Evolutionary conservation across 2,888 invertebrate species (phyloP).

Genomic region (Ferrisia virgata): DNA sequence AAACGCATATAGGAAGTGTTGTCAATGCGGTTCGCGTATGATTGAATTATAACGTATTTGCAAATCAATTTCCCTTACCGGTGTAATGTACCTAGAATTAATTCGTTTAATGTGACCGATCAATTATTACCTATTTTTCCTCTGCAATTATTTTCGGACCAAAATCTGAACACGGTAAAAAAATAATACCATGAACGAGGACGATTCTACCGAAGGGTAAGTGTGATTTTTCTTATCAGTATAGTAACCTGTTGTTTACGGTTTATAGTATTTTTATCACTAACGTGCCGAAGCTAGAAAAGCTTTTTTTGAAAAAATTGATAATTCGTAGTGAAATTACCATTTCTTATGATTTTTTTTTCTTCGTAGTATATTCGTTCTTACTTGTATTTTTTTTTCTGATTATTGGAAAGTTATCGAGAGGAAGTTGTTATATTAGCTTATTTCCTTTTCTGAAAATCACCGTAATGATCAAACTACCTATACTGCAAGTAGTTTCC

Average conservation of each 20-base stretch:
- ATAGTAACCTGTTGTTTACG: background rate
- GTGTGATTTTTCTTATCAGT: background rate
- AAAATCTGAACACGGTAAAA: background rate
- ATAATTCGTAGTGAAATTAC: background rate
- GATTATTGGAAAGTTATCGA: background rate
- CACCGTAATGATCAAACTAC: background rate
- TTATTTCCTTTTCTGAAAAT: background rate
- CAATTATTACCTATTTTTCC: background rate
- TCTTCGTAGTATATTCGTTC: background rate
- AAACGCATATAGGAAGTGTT: slow-evolving; percentile 15
- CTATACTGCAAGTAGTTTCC: no score
- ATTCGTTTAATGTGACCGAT: background rate
- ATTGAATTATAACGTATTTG: background rate
- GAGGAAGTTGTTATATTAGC: background rate
- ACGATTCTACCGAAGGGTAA: background rate
- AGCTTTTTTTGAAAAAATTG: background rate
- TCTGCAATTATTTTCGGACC: background rate
- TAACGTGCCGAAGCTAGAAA: no score
- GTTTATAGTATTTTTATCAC: background rate
- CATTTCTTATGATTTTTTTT: no score
- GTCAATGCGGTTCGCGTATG: background rate
- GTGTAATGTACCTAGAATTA: background rate
- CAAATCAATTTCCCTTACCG: background rate
- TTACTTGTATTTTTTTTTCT: background rate
- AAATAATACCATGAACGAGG: slow-evolving; percentile 5